Conservation (phyloP, 2,113 vertebrate genomes). For the Bubo bubo region DNA sequence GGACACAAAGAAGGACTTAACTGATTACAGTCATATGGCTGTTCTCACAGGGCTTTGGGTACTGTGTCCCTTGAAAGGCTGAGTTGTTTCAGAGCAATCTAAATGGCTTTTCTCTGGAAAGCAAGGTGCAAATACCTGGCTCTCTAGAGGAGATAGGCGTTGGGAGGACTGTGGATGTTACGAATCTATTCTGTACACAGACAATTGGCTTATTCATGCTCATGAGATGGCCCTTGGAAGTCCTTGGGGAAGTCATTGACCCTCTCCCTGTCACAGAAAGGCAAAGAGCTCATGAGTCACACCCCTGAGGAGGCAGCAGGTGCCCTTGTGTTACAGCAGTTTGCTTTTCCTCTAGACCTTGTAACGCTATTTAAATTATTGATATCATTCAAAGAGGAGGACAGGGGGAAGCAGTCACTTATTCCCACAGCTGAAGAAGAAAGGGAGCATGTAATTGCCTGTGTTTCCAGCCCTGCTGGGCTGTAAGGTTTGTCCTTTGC, state of each 20-base stretch:
- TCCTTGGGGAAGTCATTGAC: not conserved
- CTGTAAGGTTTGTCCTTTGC: not conserved
- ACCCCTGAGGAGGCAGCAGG: not conserved
- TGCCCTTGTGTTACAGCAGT: not conserved
- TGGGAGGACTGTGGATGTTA: not conserved
- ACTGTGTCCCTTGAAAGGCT: not conserved
- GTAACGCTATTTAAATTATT: not conserved
- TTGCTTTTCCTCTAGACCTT: not conserved
- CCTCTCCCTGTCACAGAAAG: not conserved
- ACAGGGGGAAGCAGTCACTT: not conserved
- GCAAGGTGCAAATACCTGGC: not conserved
- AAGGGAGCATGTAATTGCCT: not conserved
- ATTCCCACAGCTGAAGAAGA: not conserved
- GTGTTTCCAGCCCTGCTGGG: not conserved
- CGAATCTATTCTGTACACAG: not conserved
- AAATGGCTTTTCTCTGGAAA: not conserved
- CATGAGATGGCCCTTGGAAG: not conserved
- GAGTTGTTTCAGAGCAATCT: not conserved
- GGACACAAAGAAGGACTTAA: not conserved
- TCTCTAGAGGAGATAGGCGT: not conserved
- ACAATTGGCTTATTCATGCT: not conserved
- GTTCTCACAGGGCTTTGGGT: not conserved
- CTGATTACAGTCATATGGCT: fast-evolving
- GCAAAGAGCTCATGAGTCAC: not conserved
- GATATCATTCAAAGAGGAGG: not conserved